Conservation (phyloP, 1,140 invertebrate genomes). For the Drosophila mojavensis region DNA sequence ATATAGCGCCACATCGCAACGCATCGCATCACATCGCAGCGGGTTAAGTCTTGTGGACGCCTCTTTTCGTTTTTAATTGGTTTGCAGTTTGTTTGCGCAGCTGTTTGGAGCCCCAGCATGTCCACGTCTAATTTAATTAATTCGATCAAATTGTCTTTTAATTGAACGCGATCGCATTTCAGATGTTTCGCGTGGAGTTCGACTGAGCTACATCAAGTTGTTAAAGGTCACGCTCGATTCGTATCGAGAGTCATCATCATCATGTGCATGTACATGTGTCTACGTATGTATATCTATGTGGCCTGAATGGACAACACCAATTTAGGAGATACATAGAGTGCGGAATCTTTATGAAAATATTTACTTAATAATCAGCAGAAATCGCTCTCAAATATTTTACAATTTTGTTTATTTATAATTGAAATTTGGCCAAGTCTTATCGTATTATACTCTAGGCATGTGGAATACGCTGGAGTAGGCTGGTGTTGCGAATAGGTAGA, state of each 20-base stretch:
- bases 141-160: conserved; percentile 81
- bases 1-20: neutral
- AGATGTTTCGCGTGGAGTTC: conserved; percentile 36
- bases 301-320: neutral
- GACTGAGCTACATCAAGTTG: conserved; percentile 9
- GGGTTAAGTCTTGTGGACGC: conserved; percentile 33
- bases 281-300: neutral
- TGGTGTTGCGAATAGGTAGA: too few relatives aligned
- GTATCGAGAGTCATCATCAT: conserved; percentile 1
- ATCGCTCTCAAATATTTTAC: neutral
- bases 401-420: too few relatives aligned
- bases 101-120: conserved; percentile 50
- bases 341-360: too few relatives aligned
- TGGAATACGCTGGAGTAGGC: too few relatives aligned
- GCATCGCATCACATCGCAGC: neutral
- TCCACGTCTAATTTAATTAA: conserved; percentile 74
- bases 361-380: neutral
- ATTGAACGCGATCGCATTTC: conserved; percentile 70
- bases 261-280: neutral
- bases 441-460: too few relatives aligned
- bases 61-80: conserved; percentile 58
- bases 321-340: neutral
- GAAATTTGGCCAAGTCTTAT: too few relatives aligned
- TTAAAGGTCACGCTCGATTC: conserved; percentile 25
- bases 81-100: conserved; percentile 77